These are phyloP conservation scores for Vesta saturnalis DNA, from an alignment of 2,888 invertebrate species.

Conservation along the genomic window DNA sequence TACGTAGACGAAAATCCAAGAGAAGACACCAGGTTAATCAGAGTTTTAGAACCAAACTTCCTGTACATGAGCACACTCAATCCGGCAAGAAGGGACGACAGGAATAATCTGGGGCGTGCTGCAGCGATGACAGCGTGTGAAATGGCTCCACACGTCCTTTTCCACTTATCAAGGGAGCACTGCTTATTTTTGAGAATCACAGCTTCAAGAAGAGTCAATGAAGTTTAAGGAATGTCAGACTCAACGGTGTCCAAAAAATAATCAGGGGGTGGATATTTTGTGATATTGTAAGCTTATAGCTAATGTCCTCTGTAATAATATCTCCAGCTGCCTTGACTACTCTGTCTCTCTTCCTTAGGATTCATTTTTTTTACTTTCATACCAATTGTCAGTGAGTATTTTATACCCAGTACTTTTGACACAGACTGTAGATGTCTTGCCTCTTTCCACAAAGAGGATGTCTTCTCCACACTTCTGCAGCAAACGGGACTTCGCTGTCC, in stretches of 20 bases:
- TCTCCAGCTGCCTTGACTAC: constrained; percentile 29
- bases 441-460: background rate
- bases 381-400: constrained; percentile 34
- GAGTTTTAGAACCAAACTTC: constrained; percentile 5
- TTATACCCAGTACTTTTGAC: constrained; percentile 37
- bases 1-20: too few species aligned
- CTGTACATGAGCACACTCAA: background rate
- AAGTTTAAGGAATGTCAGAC: constrained; percentile 2
- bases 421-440: constrained; percentile 25
- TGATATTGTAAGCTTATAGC: constrained; percentile 6
- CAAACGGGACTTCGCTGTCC: constrained; percentile 2
- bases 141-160: too few species aligned
- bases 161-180: too few species aligned
- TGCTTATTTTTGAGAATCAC: constrained; percentile 10
- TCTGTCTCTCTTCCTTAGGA: constrained; percentile 29
- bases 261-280: constrained; percentile 10
- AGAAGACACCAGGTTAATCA: too few species aligned
- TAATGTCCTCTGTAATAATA: constrained; percentile 3
- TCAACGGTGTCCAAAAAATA: constrained; percentile 7
- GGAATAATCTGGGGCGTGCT: background rate
- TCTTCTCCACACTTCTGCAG: background rate
- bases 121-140: background rate
- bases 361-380: constrained; percentile 26
- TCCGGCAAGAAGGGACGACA: background rate
- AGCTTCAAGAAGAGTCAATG: constrained; percentile 9